Percentiles rank a stretch among this genome's conserved stretches.
These are phyloP conservation scores for Drosophila ogumai DNA, from an alignment of 1,140 invertebrate genomes.

Conservation along the genomic window DNA sequence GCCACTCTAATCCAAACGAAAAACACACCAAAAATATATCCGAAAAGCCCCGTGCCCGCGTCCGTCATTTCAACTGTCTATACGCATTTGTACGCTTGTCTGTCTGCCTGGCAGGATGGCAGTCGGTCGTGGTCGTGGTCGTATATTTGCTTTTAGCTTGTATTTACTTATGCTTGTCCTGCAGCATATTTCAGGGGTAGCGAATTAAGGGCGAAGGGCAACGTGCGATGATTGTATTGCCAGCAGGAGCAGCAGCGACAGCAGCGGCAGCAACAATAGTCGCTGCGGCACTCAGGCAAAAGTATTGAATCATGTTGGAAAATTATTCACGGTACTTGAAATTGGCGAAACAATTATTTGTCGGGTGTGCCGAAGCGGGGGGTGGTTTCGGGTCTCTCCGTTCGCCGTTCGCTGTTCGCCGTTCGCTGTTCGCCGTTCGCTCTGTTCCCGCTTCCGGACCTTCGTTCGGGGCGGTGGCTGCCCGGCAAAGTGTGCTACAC, in stretches of 20 bases:
- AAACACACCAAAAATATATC: conserved; percentile 67
- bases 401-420: not conserved
- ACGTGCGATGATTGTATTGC: conserved; percentile 40
- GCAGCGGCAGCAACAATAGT: conserved; percentile 25
- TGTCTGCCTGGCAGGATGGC: conserved; percentile 28
- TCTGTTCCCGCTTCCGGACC: conserved; percentile 14
- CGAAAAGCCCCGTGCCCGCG: conserved; percentile 47
- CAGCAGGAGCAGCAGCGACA: conserved; percentile 24
- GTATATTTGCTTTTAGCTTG: conserved; percentile 76
- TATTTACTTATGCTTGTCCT: conserved; percentile 75
- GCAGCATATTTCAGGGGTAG: conserved; percentile 63
- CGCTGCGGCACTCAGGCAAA: conserved; percentile 57
- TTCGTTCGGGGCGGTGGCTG: conserved; percentile 43
- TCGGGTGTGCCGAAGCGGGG: conserved; percentile 26
- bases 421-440: conserved; percentile 6
- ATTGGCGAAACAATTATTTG: conserved; percentile 82
- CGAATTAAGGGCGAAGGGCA: conserved; percentile 58
- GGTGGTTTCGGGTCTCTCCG: conserved; percentile 17
- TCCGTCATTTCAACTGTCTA: conserved; percentile 78
- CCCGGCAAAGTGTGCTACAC: conserved; percentile 74
- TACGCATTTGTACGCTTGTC: conserved; percentile 79
- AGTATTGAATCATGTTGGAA: conserved; percentile 82
- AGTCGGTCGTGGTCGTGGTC: conserved; percentile 46
- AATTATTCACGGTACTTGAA: conserved; percentile 82
- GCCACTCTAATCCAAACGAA: conserved; percentile 71